Evolutionary conservation across 2,113 vertebrate species (phyloP), one percentile per base, ranked within the genome.

Genomic region (Eidolon helvum): DNA sequence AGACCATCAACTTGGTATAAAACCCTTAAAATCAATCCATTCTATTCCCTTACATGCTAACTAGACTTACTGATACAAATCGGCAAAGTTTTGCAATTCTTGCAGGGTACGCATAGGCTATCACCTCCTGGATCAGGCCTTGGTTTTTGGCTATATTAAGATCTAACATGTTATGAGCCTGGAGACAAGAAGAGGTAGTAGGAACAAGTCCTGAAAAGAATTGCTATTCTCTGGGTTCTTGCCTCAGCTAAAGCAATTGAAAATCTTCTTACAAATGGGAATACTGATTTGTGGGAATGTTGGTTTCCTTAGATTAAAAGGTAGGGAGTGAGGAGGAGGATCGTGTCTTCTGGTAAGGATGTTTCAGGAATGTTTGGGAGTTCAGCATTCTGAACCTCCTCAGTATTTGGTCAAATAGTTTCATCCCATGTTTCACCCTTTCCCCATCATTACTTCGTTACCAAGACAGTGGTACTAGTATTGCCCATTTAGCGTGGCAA

Each of bases 171-270:
- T 48, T 50, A 68, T 59, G 68, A 66, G 26, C 11, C 22, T 38
- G 7, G 28, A 14, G 33, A 4, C n/a, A 40, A 66, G 57, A 21
- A 68, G n/a, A 35, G 10, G 21, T 59, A 75, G 66, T 30, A 63
- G 72, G 43, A 95, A 33, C 53, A 45, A 95, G 22, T 79, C 28
- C 68, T 94, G 48, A 75, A 68, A 71, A 80, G 82, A 91, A 79
- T 7, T 69, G 35, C 15, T 53, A 30, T 79, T 78, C 18, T 95
- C 28, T 71, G 55, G 18, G n/a, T 80, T 80, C 15, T 10, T 15
- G 14, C 40, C 43, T 40, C 40, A 53, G 3, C 14, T 63, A 3
- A 71, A 71, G 9, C 43, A 43, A 30, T 79, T n/a, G 16, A 5
- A 35, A 78, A 5, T 79, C 16, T 24, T 40, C 33, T 53, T 86